Evolutionary conservation across 1,140 invertebrate genomes (phyloP), one percentile per base, ranked within the genome.

Genomic region (Kradibia gibbosae): DNA sequence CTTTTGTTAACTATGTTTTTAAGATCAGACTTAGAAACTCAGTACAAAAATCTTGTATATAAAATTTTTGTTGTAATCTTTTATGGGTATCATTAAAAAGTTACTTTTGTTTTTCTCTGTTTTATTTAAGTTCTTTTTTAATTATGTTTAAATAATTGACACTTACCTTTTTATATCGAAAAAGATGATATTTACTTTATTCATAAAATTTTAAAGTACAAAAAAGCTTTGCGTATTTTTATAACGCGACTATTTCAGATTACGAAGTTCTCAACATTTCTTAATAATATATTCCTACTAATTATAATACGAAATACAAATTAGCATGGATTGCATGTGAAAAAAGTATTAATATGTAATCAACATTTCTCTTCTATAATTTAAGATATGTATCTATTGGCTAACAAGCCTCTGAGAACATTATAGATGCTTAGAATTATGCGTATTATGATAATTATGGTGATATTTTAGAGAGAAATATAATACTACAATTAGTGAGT

Each of bases 381-480:
- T 50, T 82, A 77, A n/a, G n/a, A 53, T 42, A 82, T 82, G 67
- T n/a, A 72, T 82, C 39, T 62, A 39, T 62, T 50, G 45, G 20
- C 34, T 72, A 74, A 82, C 55, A 55, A 42, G 74, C 20, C 22
- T 65, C 17, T 73, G 50, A 50, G 67, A 82, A 75, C 67, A 82
- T 67, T 82, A 72, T 82, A 78, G 80, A 82, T 82, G 71, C 80
- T 82, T 82, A 82, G 74, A 70, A 82, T 82, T 77, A 53, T 70
- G 50, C 71, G 65, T 34, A 25, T 36, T 78, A n/a, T n/a, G n/a
- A n/a, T n/a, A n/a, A n/a, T n/a, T n/a, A n/a, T 25, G 53, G 67
- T 62, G 65, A 78, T 39, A 50, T 31, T 71, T 55, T 53, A 34
- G 28, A 11, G n/a, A 70, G 45, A 25, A 65, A 20, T 28, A 25